Evolutionary conservation across 2,888 invertebrate genomes (phyloP).

Genomic region (Diachrysia chrysitis): DNA sequence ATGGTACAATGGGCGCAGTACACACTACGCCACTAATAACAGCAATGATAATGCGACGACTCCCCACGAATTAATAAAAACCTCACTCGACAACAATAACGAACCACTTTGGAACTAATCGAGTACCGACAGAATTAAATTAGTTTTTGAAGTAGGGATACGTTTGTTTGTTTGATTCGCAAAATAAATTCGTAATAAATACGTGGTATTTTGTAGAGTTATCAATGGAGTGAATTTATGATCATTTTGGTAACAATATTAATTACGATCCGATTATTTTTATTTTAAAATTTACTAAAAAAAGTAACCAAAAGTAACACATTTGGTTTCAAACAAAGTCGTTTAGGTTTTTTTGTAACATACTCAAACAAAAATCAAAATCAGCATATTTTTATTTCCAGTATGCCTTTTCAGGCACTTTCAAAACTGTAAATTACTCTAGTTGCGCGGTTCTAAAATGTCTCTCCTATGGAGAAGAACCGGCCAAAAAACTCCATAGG

Average conservation of each 20-base stretch:
- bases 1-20: constrained; percentile 68
- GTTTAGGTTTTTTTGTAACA: too few relatives aligned
- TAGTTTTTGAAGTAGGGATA: constrained; percentile 74
- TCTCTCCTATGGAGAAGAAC: too few relatives aligned
- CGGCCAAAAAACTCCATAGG: too few relatives aligned
- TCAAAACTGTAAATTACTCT: too few relatives aligned
- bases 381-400: too few relatives aligned
- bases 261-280: too few relatives aligned
- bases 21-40: constrained; percentile 73
- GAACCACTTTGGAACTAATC: constrained; percentile 84
- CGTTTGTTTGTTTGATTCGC: constrained; percentile 59
- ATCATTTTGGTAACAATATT: background rate
- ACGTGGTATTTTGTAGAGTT: background rate
- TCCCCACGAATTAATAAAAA: constrained; percentile 87
- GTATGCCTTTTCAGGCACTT: too few relatives aligned
- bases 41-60: constrained; percentile 82
- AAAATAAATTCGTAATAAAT: constrained; percentile 49
- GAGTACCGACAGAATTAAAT: constrained; percentile 82
- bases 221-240: background rate
- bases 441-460: too few relatives aligned
- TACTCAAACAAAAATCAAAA: too few relatives aligned
- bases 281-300: too few relatives aligned
- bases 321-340: too few relatives aligned
- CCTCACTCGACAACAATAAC: constrained; percentile 86
- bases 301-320: too few relatives aligned